A percentile compares a stretch with the other conserved stretches of the same genome.
phyloP scores from a whole-genome alignment of 2,888 invertebrate species.

The Agriopis aurantiaria region DNA sequence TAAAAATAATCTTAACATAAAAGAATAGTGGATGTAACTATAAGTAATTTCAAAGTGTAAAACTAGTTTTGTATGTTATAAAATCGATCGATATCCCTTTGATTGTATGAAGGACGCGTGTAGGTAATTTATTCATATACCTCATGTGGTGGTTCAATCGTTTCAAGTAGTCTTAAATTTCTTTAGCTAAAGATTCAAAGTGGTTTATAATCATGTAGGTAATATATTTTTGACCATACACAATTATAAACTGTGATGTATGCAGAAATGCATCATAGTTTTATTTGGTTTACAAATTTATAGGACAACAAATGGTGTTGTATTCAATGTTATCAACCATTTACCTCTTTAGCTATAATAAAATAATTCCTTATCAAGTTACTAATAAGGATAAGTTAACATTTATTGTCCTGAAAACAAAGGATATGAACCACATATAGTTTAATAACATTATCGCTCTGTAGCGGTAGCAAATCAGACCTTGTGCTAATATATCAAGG shows the following conservation, averaged over 20 bases:
- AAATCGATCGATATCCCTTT: constrained; percentile 29
- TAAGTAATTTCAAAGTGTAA: not conserved
- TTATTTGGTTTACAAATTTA: not conserved
- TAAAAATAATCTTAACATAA: not conserved
- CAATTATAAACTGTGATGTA: no score
- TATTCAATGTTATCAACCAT: not conserved
- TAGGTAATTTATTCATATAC: constrained; percentile 3
- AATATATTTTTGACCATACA: not conserved
- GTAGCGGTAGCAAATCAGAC: constrained; percentile 12
- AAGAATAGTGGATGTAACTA: not conserved
- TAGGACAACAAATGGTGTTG: not conserved
- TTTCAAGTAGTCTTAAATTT: not conserved
- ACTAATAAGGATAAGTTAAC: constrained; percentile 21
- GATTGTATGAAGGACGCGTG: constrained; percentile 30
- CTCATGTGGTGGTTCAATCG: not conserved
- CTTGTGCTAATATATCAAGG: constrained; percentile 27
- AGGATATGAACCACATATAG: constrained; percentile 13
- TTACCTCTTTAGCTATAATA: not conserved
- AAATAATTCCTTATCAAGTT: not conserved
- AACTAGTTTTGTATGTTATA: constrained; percentile 12
- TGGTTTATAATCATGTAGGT: not conserved
- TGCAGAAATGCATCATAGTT: not conserved
- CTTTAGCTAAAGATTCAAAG: not conserved
- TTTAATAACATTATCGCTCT: constrained; percentile 16
- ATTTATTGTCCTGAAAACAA: constrained; percentile 4